Evolutionary conservation across 2,113 vertebrate genomes (phyloP), one percentile per base, ranked within the genome.

Genomic region (Sturnira hondurensis): DNA sequence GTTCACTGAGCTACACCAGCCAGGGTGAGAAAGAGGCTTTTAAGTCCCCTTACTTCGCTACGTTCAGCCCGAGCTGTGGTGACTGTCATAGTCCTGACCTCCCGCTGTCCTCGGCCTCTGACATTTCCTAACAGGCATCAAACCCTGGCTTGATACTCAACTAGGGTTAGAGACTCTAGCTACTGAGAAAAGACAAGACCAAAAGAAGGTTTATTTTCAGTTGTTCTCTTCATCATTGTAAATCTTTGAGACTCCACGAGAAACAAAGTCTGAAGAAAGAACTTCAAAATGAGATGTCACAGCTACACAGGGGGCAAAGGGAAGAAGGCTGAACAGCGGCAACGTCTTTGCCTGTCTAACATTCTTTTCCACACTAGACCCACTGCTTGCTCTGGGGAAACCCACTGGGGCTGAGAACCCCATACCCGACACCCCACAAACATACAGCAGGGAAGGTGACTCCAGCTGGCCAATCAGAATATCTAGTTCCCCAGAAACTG

Each of bases 391-490:
- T 85, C 33, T 38, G 10, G 10, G 10, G 45, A 84, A 80, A 61
- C 1, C 20, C 36, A 38, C 7, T 10, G 20, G 45, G 54, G 20
- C 17, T 91, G 19, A 47, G n/a, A 54, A 80, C 24, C 47, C 17
- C 7, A 0, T 0, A 3, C 2, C 4, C 38, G 26, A 8, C 3
- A 1, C 4, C 1, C n/a, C 26, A 43, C 12, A 65, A 26, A 70
- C 31, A 63, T 1, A 43, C 2, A 73, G 41, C 52, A 83, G 22
- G 28, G 36, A 52, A 61, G 1, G 45, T 41, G 58, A 77, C 20
- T 17, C 9, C 28, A 22, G 12, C 7, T 26, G 15, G 28, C 28
- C 71, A 71, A 28, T 38, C 13, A 83, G 68, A 82, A 41, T 20
- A 22, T 52, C 28, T 0, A 24, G 58, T 7, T 56, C 12, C 50